Base-by-base conservation (phyloP, 1,140 invertebrate genomes). In the Nasonia giraulti region DNA sequence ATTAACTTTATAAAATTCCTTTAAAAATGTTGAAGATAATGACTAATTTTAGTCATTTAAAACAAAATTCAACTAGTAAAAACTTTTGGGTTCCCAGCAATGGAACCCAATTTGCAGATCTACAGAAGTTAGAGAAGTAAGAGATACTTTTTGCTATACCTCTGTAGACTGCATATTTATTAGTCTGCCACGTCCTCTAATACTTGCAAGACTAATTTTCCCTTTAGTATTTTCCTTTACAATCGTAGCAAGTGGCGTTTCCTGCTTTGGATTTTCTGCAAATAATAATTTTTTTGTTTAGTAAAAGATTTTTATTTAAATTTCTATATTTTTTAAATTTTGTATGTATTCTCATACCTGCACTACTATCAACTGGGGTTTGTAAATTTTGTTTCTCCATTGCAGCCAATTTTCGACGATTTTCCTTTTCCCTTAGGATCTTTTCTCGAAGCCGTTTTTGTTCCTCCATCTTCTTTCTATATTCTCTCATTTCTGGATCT, bases 391-490 rank as follows among this genome's bases (percentile, higher is more conserved):
- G 89, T 83, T 92, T 93, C 83, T 94, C 91, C 88, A 93, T 88
- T 1, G 94, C 94, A 7, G 94, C 94, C 86, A 94, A 92, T 88
- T 95, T 93, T 80, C 95, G 90, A 83, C 95, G 92, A 87, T 95
- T 93, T 90, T 96, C 95, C 88, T 96, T 96, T 88, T 94, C 93
- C 5, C 93, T 92, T 69, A 95, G 87, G 4, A 95, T 91, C 87
- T 94, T 93, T 87, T 95, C 95, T 14, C 95, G 92, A 74, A 95
- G 84, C 10, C 93, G 92, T 88, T 95, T 95, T 86, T 96, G 95
- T 88, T 95, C 95, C 88, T 95, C 95, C 87, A 96, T 95, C 89
- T 95, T 94, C 83, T 94, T 91, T n/a, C 94, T 91, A 87, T 95
- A 95, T 37, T 94, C 94, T 75, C 92, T 92, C 87, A 95, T 95